Conservation (phyloP, 2,888 invertebrate species). For the Pinctada fucata region DNA sequence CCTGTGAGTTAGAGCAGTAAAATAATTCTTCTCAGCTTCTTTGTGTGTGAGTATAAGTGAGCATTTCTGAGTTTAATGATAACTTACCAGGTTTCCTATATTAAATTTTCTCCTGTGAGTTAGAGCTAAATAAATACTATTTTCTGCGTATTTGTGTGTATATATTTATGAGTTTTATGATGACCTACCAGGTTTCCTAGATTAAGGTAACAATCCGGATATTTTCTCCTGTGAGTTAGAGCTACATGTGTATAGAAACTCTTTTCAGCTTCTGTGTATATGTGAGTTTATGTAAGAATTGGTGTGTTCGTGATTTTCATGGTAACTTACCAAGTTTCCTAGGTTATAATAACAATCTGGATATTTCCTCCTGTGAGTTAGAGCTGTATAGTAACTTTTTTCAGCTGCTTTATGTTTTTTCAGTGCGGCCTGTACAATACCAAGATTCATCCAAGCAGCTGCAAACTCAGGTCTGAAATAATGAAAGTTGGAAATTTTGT, state of each 20-base stretch:
- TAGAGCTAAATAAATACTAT: no score
- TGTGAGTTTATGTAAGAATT: constrained; percentile 50
- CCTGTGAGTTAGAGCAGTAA: constrained; percentile 84
- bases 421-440: constrained; percentile 90
- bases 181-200: constrained; percentile 90
- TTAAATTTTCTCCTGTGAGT: no score
- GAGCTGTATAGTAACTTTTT: constrained; percentile 87
- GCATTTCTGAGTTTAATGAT: no score
- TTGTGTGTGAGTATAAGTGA: constrained; percentile 73
- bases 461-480: constrained; percentile 87
- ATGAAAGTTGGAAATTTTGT: no score
- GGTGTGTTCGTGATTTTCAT: no score
- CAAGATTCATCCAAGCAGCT: constrained; percentile 99
- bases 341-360: constrained; percentile 96
- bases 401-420: constrained; percentile 86
- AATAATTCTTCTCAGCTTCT: constrained; percentile 88
- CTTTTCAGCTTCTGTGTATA: constrained; percentile 83
- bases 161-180: no score
- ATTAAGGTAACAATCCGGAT: constrained; percentile 97
- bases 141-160: no score
- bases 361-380: constrained; percentile 87
- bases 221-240: constrained; percentile 85
- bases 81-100: constrained; percentile 81
- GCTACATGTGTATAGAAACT: constrained; percentile 90
- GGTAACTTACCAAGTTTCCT: constrained; percentile 87